Conservation (phyloP, 2,888 invertebrate genomes). For the Neria commutata region DNA sequence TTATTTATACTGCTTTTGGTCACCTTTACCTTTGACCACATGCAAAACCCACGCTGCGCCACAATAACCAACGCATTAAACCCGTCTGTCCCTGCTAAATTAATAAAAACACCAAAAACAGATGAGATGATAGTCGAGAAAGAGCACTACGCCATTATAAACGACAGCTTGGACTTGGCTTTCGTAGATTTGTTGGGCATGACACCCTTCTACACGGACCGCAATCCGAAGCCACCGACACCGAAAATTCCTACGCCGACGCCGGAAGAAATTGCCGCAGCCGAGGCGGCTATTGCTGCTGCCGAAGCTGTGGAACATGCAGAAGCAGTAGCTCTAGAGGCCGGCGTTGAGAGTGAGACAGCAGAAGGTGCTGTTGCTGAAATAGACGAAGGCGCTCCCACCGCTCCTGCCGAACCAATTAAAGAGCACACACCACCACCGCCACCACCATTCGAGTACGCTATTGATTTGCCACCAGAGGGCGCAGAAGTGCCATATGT, state of each 20-base stretch:
- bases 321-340: constrained; percentile 39
- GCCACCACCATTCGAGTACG: constrained; percentile 62
- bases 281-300: constrained; percentile 42
- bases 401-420: constrained; percentile 36
- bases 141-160: constrained; percentile 91
- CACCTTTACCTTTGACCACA: no score
- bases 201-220: constrained; percentile 62
- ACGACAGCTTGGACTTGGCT: constrained; percentile 91
- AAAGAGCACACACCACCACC: constrained; percentile 57
- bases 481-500: constrained; percentile 63
- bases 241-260: constrained; percentile 55
- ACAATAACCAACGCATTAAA: constrained; percentile 6
- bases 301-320: constrained; percentile 45
- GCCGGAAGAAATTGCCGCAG: constrained; percentile 56
- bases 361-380: constrained; percentile 36
- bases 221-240: constrained; percentile 62
- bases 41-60: background rate
- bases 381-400: constrained; percentile 26
- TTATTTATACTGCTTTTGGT: no score
- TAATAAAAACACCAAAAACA: constrained; percentile 45
- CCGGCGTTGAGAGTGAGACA: constrained; percentile 42
- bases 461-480: constrained; percentile 61
- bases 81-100: constrained; percentile 6
- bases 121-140: constrained; percentile 87
- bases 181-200: constrained; percentile 82